phyloP scores from a whole-genome alignment of 2,113 vertebrate species.

The Sander vitreus region DNA sequence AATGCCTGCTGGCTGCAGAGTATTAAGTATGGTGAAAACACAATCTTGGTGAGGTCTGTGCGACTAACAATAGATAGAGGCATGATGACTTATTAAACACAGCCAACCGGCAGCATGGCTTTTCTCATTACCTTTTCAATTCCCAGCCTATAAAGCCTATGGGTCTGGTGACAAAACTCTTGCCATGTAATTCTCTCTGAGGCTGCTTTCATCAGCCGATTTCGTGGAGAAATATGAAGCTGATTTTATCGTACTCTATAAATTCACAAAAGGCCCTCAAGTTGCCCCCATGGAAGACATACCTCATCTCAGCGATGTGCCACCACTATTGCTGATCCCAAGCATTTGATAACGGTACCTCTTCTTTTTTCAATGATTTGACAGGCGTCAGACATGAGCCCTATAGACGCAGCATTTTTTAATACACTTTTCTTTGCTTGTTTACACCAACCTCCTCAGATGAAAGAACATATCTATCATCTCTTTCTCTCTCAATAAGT shows the following conservation, averaged over 20 bases:
- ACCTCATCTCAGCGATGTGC: conserved; percentile 81
- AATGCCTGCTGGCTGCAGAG: conserved; percentile 73
- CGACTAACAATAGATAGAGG: conserved; percentile 80
- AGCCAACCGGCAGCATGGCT: conserved; percentile 79
- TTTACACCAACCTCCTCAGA: conserved; percentile 84
- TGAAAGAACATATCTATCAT: conserved; percentile 82
- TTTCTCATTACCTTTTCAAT: conserved; percentile 83
- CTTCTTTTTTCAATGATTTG: conserved; percentile 88
- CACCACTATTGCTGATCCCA: conserved; percentile 85
- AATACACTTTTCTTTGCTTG: conserved; percentile 86
- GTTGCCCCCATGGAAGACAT: conserved; percentile 84
- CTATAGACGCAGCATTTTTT: conserved; percentile 82
- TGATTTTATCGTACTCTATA: conserved; percentile 87
- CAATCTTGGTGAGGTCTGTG: conserved; percentile 69
- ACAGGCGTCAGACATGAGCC: conserved; percentile 88
- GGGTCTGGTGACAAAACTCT: conserved; percentile 82
- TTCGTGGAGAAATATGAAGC: conserved; percentile 85
- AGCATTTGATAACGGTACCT: conserved; percentile 88
- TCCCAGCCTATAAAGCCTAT: conserved; percentile 76
- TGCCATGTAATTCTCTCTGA: conserved; percentile 83
- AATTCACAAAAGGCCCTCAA: conserved; percentile 86
- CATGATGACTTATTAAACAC: conserved; percentile 84
- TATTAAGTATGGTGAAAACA: conserved; percentile 64
- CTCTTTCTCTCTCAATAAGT: conserved; percentile 75
- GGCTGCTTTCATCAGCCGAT: conserved; percentile 84